Evolutionary conservation across 2,797 vertebrate species (phyloP).

Genomic region (Coracias cyanogaster): DNA sequence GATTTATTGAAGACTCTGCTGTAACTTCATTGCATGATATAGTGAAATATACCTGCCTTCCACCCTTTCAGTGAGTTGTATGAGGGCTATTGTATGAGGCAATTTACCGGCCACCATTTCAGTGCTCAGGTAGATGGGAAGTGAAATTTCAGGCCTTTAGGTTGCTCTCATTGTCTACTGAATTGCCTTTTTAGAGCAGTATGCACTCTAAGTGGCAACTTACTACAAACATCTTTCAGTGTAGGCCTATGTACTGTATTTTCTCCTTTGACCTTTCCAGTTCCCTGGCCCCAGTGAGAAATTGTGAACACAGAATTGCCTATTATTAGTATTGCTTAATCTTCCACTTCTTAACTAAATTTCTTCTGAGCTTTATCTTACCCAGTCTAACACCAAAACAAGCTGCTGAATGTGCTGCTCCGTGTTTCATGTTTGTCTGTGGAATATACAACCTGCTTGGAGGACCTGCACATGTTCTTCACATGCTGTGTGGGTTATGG

Average conservation of each 20-base stretch:
- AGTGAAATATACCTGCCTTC: background rate
- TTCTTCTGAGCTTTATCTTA: background rate
- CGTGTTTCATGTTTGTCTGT: background rate
- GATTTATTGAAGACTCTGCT: constrained; percentile 31
- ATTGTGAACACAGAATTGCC: background rate
- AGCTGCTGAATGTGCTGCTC: background rate
- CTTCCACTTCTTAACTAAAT: background rate
- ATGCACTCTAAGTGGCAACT: background rate
- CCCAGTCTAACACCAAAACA: background rate
- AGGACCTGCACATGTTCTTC: background rate
- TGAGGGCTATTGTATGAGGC: background rate
- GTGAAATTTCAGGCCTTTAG: constrained; percentile 10
- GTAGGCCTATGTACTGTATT: background rate
- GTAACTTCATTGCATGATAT: background rate
- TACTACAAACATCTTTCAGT: background rate
- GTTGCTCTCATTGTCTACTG: background rate
- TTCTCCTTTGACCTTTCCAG: background rate
- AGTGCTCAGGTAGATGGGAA: background rate
- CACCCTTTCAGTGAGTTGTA: background rate
- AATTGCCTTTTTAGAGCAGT: background rate
- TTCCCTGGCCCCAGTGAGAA: background rate
- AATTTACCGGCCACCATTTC: background rate
- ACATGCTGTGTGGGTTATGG: background rate
- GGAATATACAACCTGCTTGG: background rate
- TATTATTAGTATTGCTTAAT: background rate